Base-by-base conservation (phyloP, 1,140 invertebrate genomes). In the Dufourea novaeangliae region DNA sequence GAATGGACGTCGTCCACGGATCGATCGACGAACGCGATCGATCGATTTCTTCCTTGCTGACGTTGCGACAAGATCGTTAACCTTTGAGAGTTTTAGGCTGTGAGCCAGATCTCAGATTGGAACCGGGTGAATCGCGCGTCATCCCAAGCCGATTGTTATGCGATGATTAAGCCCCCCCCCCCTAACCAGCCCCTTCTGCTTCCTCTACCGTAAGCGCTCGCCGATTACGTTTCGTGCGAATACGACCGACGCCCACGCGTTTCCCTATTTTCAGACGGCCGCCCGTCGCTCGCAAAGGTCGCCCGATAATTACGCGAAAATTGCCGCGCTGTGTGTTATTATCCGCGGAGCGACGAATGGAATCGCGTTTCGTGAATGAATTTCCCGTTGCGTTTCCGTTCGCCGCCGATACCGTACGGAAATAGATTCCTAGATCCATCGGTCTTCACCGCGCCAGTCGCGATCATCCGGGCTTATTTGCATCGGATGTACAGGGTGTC, bases 81-180 rank as follows among this genome's bases (percentile, higher is more conserved):
- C 89, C 89, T 87, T 88, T 88, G 77, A 68, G 64, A 50, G 46
- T 50, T 84, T 86, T 86, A 85, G 89, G 89, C 87, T 74, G 46
- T 61, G 73, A 59, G 89, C 89, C 89, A 90, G 88, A 85, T 83
- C 82, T 88, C 59, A 82, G 87, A 86, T 88, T 88, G 86, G 79
- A 90, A 88, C 87, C 86, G 88, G 83, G 83, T 87, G 84, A 87
- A 82, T 87, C 80, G 87, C 78, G 80, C 86, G 80, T n/a, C 20
- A n/a, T 8, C 17, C 78, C 80, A 80, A 85, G 64, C 39, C 74
- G 69, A 84, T 87, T 83, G 76, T 86, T 76, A 79, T 71, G 83
- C 82, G 71, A 78, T 77, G 80, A 82, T 79, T 83, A 78, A 78
- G 76, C 78, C 82, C 66, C 71, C 54, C 41, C 50, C 52, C 41